Base-by-base conservation (phyloP, 2,113 vertebrate species). In the Eulemur macaco region DNA sequence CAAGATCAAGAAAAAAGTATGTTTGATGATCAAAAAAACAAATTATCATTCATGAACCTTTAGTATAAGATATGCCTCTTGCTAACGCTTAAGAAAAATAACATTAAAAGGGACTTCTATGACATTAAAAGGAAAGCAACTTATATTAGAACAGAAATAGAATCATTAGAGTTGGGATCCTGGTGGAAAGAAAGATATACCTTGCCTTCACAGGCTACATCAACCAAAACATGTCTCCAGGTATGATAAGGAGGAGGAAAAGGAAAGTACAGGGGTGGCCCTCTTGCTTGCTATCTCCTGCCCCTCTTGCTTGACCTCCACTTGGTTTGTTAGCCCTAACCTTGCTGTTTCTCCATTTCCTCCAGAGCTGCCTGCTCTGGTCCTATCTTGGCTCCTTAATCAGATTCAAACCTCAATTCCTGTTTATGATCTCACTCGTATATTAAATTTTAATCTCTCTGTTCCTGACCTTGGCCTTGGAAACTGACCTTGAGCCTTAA, bases 1-100 rank as follows among this genome's bases (percentile, higher is more conserved):
- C 87, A 97, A 97, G 64, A 97, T 88, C 95, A 86, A 97, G 92
- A 97, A 95, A 86, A 97, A 66, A 94, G 73, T 27, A 80, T 63
- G 31, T 97, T 96, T 86, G 93, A 23, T 13, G 86, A 95, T 95
- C 4, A 84, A 76, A 96, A 84, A 52, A n/a, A 23, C 64, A 64
- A 89, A 82, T n/a, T 88, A 82, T 39, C 27, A 84, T 63, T 92
- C 89, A 94, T 95, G 86, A 83, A 98, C 84, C 4, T n/a, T 78
- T 96, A 80, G 10, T 77, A 92, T 50, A 25, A 96, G 84, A 96
- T 93, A 76, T 45, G 8, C 4, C 64, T 45, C 39, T 82, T 94
- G 20, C 74, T 74, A 96, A 60, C 80, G 69, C 27, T 91, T 87
- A 89, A 20, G 50, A 84, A 95, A 95, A 92, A 50, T 63, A 78